Evolutionary conservation across 2,888 invertebrate genomes (phyloP).

Genomic region (Parnassius glacialis): DNA sequence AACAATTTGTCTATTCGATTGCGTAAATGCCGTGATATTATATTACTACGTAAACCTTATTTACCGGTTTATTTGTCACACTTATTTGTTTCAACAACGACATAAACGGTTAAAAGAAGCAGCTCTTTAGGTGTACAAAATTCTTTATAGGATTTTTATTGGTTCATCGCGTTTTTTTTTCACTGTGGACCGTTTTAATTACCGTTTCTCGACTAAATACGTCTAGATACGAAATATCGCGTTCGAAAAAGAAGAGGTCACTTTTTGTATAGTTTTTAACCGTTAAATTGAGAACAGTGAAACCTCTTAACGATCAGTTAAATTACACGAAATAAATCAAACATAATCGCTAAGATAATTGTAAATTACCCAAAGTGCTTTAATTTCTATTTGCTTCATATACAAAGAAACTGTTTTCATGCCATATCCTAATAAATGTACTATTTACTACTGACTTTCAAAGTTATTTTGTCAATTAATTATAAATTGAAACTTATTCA

Average conservation of each 20-base stretch:
- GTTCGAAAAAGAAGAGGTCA: neutral
- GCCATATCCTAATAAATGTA: no score
- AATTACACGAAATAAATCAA: no score
- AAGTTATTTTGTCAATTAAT: no score
- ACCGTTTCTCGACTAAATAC: neutral
- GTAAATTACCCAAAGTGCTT: no score
- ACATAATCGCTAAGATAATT: no score
- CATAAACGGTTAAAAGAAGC: neutral
- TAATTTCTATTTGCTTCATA: no score
- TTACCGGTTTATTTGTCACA: neutral
- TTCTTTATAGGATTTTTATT: neutral
- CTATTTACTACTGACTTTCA: no score
- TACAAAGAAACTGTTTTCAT: no score
- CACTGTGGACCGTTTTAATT: conserved; percentile 13
- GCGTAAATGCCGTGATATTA: neutral
- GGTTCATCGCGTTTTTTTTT: conserved; percentile 13
- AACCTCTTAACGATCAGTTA: no score
- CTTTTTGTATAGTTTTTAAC: neutral
- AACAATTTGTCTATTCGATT: neutral
- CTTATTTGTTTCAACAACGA: neutral
- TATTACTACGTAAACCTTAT: neutral
- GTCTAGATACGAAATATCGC: neutral
- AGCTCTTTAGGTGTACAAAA: neutral
- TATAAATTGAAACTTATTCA: no score
- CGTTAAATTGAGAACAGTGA: neutral